Percentiles rank a stretch among this genome's conserved stretches.
Evolutionary conservation across 2,797 vertebrate species (phyloP).

Genomic region (Lagodon rhomboides): DNA sequence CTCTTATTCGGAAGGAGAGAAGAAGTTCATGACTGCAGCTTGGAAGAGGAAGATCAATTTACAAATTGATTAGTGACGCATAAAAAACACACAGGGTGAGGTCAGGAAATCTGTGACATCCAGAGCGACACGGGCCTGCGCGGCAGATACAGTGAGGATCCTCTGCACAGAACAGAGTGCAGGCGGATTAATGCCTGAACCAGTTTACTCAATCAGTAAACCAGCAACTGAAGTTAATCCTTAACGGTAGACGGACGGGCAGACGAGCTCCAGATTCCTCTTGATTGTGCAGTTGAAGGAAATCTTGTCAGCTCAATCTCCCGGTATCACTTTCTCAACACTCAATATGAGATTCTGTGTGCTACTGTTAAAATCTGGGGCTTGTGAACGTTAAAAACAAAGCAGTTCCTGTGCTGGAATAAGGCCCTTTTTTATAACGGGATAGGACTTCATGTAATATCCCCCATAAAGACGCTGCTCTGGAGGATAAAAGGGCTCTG

Average conservation of each 20-base stretch:
- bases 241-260: constrained; percentile 18
- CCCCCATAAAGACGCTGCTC: not conserved
- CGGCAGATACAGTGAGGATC: constrained; percentile 17
- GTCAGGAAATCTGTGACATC: constrained; percentile 13
- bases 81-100: not conserved
- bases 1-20: not conserved
- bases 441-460: not conserved
- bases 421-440: not conserved
- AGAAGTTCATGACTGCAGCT: not conserved
- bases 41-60: not conserved
- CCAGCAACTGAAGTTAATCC: constrained; percentile 54
- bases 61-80: not conserved
- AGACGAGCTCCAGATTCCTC: constrained; percentile 9
- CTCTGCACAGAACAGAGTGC: constrained; percentile 4
- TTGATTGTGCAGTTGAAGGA: constrained; percentile 26
- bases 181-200: constrained; percentile 54
- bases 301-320: constrained; percentile 7
- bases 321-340: not conserved
- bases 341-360: not conserved
- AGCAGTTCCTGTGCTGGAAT: not conserved
- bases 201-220: constrained; percentile 56
- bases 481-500: not conserved
- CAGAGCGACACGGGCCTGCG: not conserved
- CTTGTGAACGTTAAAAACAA: not conserved
- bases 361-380: not conserved